These are phyloP conservation scores for Lasius platythorax DNA, from an alignment of 2,888 invertebrate species.

Conservation along the genomic window DNA sequence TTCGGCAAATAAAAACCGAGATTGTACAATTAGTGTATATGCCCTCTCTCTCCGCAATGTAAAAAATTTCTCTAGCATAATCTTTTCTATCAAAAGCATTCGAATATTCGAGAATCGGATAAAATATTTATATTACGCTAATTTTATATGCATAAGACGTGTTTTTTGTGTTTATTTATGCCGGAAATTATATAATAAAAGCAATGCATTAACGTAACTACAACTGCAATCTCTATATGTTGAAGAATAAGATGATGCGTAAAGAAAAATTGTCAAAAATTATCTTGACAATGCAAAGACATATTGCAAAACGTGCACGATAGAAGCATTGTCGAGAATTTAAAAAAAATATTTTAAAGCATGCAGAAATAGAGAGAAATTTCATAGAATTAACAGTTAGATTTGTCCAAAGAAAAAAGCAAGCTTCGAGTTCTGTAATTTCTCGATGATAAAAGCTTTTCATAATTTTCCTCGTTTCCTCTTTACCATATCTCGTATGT, in stretches of 20 bases:
- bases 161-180: slow-evolving; percentile 9
- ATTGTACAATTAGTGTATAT: neutral
- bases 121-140: neutral
- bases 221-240: neutral
- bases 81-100: neutral
- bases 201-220: neutral
- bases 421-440: neutral
- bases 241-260: neutral
- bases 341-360: neutral
- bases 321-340: neutral
- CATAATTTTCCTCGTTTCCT: neutral
- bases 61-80: neutral
- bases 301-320: no score
- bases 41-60: neutral
- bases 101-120: neutral
- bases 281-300: neutral
- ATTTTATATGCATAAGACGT: neutral
- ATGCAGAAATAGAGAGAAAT: neutral
- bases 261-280: neutral
- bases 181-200: neutral
- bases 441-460: slow-evolving; percentile 18
- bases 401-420: neutral
- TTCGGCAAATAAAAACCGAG: neutral
- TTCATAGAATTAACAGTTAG: neutral
- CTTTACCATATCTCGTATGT: neutral